A percentile compares a stretch with the other conserved stretches of the same genome.
Evolutionary conservation across 2,113 vertebrate species (phyloP).

Genomic region (Heteronetta atricapilla): DNA sequence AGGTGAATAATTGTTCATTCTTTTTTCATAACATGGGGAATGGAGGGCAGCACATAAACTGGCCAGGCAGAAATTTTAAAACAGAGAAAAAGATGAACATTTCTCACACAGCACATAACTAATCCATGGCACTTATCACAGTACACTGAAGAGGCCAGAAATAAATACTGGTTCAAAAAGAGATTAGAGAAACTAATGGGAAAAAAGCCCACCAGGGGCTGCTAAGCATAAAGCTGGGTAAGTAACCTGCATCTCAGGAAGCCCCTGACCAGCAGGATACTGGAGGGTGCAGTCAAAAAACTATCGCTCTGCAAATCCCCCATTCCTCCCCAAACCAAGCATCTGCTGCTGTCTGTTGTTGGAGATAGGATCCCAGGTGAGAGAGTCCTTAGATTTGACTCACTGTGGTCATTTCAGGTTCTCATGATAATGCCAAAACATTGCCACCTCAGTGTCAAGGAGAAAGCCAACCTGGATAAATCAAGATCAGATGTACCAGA

Average conservation of each 20-base stretch:
- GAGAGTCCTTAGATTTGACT: background rate
- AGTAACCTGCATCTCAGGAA: background rate
- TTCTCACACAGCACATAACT: background rate
- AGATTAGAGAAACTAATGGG: background rate
- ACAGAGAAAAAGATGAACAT: background rate
- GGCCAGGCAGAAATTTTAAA: background rate
- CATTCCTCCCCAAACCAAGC: background rate
- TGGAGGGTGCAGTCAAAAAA: background rate
- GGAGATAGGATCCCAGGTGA: background rate
- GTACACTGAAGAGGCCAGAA: background rate
- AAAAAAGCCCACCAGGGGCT: background rate
- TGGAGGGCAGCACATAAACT: background rate
- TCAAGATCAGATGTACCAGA: background rate
- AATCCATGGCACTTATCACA: background rate
- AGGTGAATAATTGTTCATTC: background rate
- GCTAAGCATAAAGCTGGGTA: background rate
- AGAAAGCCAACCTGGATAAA: constrained; percentile 21
- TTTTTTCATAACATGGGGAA: background rate
- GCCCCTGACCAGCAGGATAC: background rate
- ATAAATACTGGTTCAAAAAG: background rate
- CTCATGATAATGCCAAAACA: background rate
- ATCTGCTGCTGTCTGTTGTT: background rate
- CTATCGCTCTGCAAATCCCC: background rate
- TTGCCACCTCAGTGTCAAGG: background rate
- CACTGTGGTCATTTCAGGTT: background rate